These are phyloP conservation scores for Drosophila falleni DNA, from an alignment of 2,888 invertebrate species.

Conservation along the genomic window DNA sequence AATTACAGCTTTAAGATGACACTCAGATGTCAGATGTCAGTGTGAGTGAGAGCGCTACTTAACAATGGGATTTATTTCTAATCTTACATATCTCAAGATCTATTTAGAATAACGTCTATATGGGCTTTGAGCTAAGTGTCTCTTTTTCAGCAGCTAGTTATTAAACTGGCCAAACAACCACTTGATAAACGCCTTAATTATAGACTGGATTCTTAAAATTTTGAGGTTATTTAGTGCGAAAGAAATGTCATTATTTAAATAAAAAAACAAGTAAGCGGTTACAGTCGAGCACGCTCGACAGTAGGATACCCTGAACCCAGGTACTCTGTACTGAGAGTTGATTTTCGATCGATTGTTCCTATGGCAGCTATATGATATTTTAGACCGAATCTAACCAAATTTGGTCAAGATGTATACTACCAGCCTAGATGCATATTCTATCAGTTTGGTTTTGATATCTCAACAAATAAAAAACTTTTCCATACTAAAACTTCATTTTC, in stretches of 20 bases:
- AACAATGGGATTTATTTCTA: conserved; percentile 6
- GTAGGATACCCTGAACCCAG: too few relatives aligned
- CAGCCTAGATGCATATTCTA: too few relatives aligned
- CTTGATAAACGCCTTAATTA: conserved; percentile 3
- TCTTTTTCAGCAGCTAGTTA: conserved; percentile 6
- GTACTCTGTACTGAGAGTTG: too few relatives aligned
- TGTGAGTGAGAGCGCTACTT: not conserved
- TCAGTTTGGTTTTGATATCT: too few relatives aligned
- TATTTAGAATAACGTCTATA: conserved; percentile 8
- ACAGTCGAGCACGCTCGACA: too few relatives aligned
- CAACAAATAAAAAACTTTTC: too few relatives aligned
- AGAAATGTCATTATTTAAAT: not conserved
- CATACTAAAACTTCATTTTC: too few relatives aligned
- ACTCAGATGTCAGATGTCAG: conserved; percentile 13
- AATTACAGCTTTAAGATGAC: conserved; percentile 40
- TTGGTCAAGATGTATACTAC: too few relatives aligned
- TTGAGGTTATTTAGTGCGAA: conserved; percentile 11
- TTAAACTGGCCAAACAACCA: not conserved
- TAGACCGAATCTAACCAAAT: too few relatives aligned
- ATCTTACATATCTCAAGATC: conserved; percentile 11
- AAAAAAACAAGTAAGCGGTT: not conserved
- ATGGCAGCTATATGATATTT: too few relatives aligned
- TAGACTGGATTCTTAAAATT: conserved; percentile 1
- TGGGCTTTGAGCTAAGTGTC: not conserved
- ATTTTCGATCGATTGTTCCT: too few relatives aligned